phyloP scores from a whole-genome alignment of 2,888 invertebrate genomes.

The Boloria euphrosyne region DNA sequence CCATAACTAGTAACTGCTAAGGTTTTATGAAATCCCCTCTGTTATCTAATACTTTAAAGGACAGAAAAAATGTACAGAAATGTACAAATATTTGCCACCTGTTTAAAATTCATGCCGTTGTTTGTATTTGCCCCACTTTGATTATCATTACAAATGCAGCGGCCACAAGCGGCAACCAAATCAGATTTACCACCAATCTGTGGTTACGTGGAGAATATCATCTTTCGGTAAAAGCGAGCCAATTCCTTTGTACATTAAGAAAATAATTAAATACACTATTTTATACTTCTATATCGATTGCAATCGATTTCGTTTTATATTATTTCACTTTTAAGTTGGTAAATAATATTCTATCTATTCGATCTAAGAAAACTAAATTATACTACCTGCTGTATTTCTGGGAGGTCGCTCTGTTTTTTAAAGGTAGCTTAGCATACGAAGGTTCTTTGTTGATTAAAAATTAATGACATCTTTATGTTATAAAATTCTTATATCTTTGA shows the following conservation, averaged over 20 bases:
- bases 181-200: conserved; percentile 24
- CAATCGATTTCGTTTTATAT: no score
- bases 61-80: background rate
- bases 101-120: conserved; percentile 15
- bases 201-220: conserved; percentile 10
- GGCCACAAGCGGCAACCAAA: conserved; percentile 8
- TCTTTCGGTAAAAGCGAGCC: background rate
- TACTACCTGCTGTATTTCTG: background rate
- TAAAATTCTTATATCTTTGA: no score
- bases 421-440: no score
- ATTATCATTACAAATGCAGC: conserved; percentile 15
- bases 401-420: background rate
- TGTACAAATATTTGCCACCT: conserved; percentile 8
- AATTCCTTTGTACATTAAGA: background rate
- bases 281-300: no score
- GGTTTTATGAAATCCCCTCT: no score
- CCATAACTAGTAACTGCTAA: no score
- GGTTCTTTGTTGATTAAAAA: no score
- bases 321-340: no score
- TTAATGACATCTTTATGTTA: no score
- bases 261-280: background rate
- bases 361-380: background rate
- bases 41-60: no score
- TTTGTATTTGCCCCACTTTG: conserved; percentile 22
- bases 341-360: no score